Evolutionary conservation across 2,113 vertebrate species (phyloP).

Genomic region (Callochromis pleurospilus): DNA sequence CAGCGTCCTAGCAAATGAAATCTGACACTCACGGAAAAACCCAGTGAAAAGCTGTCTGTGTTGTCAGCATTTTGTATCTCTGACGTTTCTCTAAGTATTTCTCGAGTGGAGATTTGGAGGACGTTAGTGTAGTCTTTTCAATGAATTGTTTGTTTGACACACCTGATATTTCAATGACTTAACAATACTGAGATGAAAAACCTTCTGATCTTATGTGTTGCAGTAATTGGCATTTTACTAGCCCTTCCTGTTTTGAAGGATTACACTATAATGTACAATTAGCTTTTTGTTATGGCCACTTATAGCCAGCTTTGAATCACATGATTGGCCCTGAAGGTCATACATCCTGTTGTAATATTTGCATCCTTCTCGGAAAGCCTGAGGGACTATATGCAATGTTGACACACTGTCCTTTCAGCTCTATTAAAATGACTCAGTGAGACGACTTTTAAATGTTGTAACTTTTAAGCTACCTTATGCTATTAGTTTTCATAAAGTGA

Average conservation of each 20-base stretch:
- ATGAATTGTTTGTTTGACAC: background rate
- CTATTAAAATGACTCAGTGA: background rate
- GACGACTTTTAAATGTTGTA: background rate
- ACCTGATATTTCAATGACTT: background rate
- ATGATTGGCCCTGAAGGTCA: background rate
- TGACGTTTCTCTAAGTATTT: background rate
- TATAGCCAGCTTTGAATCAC: background rate
- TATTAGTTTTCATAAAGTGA: background rate
- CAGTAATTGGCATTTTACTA: background rate
- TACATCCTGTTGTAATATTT: slow-evolving; percentile 25
- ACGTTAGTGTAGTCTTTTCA: background rate
- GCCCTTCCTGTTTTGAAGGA: background rate
- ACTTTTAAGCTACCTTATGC: background rate
- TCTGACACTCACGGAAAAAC: background rate
- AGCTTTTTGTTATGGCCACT: background rate
- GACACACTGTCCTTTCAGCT: background rate
- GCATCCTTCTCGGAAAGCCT: slow-evolving; percentile 3
- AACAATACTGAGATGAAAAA: background rate
- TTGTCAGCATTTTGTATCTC: background rate
- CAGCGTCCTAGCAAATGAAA: slow-evolving; percentile 1
- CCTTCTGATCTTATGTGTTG: background rate
- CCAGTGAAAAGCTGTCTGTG: slow-evolving; percentile 9
- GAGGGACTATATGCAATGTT: background rate
- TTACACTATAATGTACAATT: background rate
- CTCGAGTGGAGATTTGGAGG: background rate